Percentiles rank a stretch among this genome's conserved stretches.
These are phyloP conservation scores for Drosophila asahinai DNA, from an alignment of 1,140 invertebrate species.

Conservation along the genomic window DNA sequence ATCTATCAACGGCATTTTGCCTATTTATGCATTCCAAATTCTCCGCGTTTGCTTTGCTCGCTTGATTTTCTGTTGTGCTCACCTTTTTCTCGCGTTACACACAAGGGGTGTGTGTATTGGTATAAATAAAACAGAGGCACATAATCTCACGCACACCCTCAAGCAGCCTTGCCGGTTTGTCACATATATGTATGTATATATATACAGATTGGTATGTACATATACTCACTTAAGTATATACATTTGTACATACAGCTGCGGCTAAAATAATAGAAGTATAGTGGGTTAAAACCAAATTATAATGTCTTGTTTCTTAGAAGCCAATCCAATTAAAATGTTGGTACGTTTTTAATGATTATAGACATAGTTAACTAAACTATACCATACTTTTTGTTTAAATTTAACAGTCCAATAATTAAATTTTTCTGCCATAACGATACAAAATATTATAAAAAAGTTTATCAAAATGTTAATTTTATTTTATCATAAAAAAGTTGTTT, in stretches of 20 bases:
- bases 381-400: too few species aligned
- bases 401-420: too few species aligned
- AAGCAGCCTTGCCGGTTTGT: conserved; percentile 61
- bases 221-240: background rate
- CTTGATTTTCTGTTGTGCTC: conserved; percentile 78
- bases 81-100: conserved; percentile 72
- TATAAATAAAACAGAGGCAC: conserved; percentile 36
- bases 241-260: conserved; percentile 1
- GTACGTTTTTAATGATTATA: too few species aligned
- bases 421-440: too few species aligned
- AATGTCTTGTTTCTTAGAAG: too few species aligned
- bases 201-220: background rate
- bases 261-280: conserved; percentile 6
- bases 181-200: conserved; percentile 32
- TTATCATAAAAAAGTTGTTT: too few species aligned
- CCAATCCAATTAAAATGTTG: too few species aligned
- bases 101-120: conserved; percentile 3
- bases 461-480: too few species aligned
- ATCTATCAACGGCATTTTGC: conserved; percentile 23
- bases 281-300: too few species aligned
- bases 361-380: too few species aligned
- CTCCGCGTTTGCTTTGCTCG: conserved; percentile 53
- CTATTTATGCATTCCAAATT: conserved; percentile 2
- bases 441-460: too few species aligned
- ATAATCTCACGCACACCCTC: conserved; percentile 35